Conservation (phyloP, 1,140 invertebrate genomes). For the Apis mellifera region DNA sequence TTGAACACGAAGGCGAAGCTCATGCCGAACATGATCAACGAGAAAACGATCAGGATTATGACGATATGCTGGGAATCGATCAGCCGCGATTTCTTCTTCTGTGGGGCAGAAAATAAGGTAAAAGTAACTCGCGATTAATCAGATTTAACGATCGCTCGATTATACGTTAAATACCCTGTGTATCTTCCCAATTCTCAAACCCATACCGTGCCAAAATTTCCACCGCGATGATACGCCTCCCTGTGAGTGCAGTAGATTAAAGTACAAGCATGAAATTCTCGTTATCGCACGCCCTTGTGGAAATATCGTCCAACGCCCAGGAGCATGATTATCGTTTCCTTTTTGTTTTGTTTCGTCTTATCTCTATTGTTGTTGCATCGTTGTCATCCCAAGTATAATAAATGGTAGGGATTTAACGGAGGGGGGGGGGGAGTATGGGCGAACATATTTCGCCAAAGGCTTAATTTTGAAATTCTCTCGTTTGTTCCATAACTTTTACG, state of each 20-base stretch:
- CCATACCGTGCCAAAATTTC: constrained; percentile 43
- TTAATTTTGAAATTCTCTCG: constrained; percentile 28
- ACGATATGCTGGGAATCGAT: constrained; percentile 88
- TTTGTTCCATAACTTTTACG: background rate
- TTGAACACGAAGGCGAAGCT: constrained; percentile 93
- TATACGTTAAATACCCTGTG: background rate
- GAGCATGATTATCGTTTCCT: background rate
- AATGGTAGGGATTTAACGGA: background rate
- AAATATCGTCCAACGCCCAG: too few relatives aligned
- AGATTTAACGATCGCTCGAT: background rate
- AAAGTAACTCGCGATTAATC: background rate
- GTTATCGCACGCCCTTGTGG: too few relatives aligned
- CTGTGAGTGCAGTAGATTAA: background rate
- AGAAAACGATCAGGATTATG: constrained; percentile 94
- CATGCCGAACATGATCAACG: constrained; percentile 92
- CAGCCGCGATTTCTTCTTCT: constrained; percentile 80
- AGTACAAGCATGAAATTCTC: background rate
- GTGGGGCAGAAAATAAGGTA: constrained; percentile 66
- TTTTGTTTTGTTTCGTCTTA: background rate
- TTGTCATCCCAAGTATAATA: background rate
- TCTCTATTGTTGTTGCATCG: background rate
- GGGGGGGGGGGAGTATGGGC: too few relatives aligned
- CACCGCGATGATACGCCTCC: background rate
- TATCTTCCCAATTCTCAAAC: background rate
- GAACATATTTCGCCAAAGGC: background rate